These are phyloP conservation scores for Eristalinus aeneus DNA, from an alignment of 2,888 invertebrate species.

Conservation along the genomic window DNA sequence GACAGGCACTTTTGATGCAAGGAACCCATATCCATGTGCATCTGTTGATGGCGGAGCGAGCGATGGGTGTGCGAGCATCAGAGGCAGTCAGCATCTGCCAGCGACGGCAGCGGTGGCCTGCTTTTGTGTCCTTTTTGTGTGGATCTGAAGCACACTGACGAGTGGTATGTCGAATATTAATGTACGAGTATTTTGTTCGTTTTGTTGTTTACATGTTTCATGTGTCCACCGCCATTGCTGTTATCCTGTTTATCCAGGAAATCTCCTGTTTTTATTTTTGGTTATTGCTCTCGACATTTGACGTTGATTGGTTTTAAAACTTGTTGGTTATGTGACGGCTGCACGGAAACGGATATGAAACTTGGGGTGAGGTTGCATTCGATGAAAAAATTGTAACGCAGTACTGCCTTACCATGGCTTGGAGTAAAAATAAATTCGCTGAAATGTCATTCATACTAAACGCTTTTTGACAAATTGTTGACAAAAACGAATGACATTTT, in stretches of 20 bases:
- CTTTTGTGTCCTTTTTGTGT: conserved; percentile 18
- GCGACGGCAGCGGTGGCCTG: neutral
- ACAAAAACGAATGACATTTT: no score
- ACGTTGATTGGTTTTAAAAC: neutral
- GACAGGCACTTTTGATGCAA: neutral
- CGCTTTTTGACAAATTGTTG: no score
- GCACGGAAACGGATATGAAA: neutral
- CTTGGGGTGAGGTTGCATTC: neutral
- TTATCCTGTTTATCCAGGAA: neutral
- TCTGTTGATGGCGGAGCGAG: neutral
- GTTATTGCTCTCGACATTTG: neutral
- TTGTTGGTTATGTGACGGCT: neutral
- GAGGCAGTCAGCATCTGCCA: neutral
- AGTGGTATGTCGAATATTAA: neutral
- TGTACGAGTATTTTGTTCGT: neutral
- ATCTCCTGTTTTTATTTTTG: neutral
- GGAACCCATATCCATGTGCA: neutral
- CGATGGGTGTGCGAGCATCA: neutral
- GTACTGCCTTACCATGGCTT: no score
- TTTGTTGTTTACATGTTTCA: neutral
- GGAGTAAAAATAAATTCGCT: no score
- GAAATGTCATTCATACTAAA: no score
- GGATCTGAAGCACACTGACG: neutral
- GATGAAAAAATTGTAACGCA: neutral
- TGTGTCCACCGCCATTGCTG: neutral